These are phyloP conservation scores for Trachops cirrhosus DNA, from an alignment of 2,797 vertebrate species.

Conservation along the genomic window DNA sequence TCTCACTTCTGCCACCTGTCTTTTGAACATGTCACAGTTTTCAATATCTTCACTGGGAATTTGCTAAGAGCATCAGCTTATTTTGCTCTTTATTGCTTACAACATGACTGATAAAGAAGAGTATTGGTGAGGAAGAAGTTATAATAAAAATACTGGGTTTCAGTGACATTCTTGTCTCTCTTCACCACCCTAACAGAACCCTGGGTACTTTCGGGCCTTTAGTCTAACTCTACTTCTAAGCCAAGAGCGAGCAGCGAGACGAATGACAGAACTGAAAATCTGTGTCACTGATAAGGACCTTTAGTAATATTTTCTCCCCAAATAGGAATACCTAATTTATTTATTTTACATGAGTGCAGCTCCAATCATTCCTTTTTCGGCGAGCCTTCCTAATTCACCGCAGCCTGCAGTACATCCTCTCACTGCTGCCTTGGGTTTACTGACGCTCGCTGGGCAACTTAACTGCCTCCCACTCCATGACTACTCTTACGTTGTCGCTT, in stretches of 20 bases:
- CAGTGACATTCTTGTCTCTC: not conserved
- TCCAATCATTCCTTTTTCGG: not conserved
- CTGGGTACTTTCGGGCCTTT: not conserved
- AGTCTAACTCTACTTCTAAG: not conserved
- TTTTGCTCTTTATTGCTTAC: not conserved
- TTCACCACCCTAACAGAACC: not conserved
- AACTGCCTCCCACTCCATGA: not conserved
- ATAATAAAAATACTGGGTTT: not conserved
- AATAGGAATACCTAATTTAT: not conserved
- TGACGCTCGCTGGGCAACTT: not conserved
- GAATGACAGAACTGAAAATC: not conserved
- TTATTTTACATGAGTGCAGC: not conserved
- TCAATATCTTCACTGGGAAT: not conserved
- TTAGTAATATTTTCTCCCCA: not conserved
- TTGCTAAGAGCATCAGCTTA: not conserved
- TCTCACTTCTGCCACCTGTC: not conserved
- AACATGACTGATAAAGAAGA: not conserved
- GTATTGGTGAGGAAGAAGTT: not conserved
- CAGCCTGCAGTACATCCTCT: rapidly evolving
- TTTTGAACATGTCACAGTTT: not conserved
- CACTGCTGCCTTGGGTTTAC: not conserved
- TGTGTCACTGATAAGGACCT: not conserved
- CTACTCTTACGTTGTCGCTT: not conserved
- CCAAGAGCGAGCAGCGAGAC: not conserved
- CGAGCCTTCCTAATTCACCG: rapidly evolving